Evolutionary conservation across 2,888 invertebrate species (phyloP).

Genomic region (Steinernema hermaphroditum): DNA sequence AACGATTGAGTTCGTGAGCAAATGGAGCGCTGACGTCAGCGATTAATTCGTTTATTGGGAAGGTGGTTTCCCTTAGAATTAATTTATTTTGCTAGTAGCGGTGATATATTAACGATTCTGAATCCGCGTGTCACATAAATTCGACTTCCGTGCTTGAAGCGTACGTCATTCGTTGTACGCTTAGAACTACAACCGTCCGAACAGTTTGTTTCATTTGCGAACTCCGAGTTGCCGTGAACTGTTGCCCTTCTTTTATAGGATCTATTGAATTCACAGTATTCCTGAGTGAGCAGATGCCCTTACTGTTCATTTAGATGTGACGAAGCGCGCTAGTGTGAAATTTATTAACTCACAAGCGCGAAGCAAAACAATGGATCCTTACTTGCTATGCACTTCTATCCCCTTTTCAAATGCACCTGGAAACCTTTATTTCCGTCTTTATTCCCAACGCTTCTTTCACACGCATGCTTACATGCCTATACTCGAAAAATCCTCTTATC

Average conservation of each 20-base stretch:
- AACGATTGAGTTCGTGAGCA: no score
- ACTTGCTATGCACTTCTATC: background rate
- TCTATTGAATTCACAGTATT: no score
- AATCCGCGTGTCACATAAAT: background rate
- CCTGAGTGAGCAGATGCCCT: no score
- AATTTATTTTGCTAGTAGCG: conserved; percentile 14
- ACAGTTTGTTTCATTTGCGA: no score
- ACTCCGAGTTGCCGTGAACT: no score
- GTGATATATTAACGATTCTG: background rate
- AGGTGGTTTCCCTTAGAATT: conserved; percentile 4
- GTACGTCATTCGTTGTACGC: background rate
- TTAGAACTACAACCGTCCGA: background rate
- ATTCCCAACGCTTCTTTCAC: no score
- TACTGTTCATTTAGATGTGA: no score
- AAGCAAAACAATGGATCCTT: background rate
- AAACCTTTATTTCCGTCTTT: background rate
- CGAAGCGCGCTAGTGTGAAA: no score
- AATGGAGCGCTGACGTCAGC: background rate
- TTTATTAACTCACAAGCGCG: no score
- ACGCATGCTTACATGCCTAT: no score
- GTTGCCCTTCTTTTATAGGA: no score
- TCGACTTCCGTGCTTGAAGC: background rate
- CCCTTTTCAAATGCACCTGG: background rate
- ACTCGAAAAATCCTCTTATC: no score
- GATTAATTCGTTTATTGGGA: conserved; percentile 15